Evolutionary conservation across 2,888 invertebrate species (phyloP).

Genomic region (Chaitophorus viminalis): DNA sequence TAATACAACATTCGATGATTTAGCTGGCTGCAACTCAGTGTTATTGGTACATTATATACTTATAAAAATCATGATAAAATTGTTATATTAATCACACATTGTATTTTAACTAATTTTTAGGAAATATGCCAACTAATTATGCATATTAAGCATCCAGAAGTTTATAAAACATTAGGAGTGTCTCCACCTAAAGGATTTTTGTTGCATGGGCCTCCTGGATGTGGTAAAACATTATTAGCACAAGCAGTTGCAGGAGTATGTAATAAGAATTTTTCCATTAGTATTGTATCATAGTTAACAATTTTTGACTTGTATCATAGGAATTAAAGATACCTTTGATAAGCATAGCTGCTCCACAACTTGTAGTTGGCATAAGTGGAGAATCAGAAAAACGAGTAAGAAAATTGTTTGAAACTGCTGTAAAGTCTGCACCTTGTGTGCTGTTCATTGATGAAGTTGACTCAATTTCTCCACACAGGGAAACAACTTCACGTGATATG

Average conservation of each 20-base stretch:
- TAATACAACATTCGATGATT: conserved; percentile 75
- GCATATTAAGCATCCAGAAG: conserved; percentile 89
- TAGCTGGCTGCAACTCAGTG: conserved; percentile 84
- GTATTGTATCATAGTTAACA: not conserved
- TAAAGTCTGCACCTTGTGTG: conserved; percentile 79
- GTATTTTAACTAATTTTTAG: conserved; percentile 65
- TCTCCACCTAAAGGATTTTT: conserved; percentile 90
- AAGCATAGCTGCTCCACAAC: conserved; percentile 89
- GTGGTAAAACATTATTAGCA: conserved; percentile 87
- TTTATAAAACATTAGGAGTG: conserved; percentile 85
- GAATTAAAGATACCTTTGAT: conserved; percentile 86
- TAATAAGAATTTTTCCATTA: conserved; percentile 62
- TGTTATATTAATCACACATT: not conserved
- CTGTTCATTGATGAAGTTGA: conserved; percentile 97
- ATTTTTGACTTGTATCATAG: conserved; percentile 67
- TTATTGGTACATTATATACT: conserved; percentile 69
- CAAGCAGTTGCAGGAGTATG: conserved; percentile 83
- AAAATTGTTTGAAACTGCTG: conserved; percentile 88
- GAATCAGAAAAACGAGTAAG: conserved; percentile 94
- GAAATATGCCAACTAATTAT: conserved; percentile 80
- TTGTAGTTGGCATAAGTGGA: conserved; percentile 94
- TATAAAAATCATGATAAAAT: not conserved
- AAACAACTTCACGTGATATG: conserved; percentile 94
- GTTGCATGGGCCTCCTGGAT: conserved; percentile 95
- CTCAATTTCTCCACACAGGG: conserved; percentile 90